phyloP scores from a whole-genome alignment of 1,140 invertebrate species.

The Caligus rogercresseyi region DNA sequence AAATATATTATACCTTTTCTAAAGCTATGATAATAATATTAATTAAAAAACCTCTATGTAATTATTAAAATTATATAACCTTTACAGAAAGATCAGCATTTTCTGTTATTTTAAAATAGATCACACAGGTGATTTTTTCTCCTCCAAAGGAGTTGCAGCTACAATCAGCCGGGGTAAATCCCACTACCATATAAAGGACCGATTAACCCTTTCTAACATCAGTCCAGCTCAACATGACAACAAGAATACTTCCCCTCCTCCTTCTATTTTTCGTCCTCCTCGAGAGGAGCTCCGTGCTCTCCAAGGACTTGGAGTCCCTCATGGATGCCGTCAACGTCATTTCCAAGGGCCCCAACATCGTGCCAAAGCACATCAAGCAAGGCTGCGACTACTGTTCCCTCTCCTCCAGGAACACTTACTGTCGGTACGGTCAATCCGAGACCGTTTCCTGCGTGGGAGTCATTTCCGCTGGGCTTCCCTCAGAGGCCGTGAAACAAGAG shows the following conservation, averaged over 20 bases:
- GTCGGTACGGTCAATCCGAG: background rate
- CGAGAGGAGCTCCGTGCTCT: background rate
- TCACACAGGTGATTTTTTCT: too few species aligned
- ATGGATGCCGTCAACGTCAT: background rate
- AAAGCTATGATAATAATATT: too few species aligned
- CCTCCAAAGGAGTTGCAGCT: too few species aligned
- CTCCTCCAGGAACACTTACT: background rate
- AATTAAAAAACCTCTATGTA: too few species aligned
- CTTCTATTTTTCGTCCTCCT: background rate
- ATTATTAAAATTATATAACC: too few species aligned
- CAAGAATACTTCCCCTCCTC: background rate
- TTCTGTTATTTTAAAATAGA: too few species aligned
- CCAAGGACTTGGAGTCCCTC: background rate
- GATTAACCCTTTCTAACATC: background rate
- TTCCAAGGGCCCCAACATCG: background rate
- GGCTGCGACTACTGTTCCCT: background rate
- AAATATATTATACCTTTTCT: too few species aligned
- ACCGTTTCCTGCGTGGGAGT: background rate
- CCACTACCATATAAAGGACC: background rate
- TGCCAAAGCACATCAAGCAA: background rate
- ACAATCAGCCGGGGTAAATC: too few species aligned
- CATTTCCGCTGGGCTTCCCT: background rate
- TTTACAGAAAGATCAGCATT: too few species aligned
- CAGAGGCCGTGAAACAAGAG: background rate
- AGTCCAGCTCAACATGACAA: background rate